Evolutionary conservation across 1,140 invertebrate species (phyloP), one percentile per base, ranked within the genome.

Genomic region (Apis laboriosa): DNA sequence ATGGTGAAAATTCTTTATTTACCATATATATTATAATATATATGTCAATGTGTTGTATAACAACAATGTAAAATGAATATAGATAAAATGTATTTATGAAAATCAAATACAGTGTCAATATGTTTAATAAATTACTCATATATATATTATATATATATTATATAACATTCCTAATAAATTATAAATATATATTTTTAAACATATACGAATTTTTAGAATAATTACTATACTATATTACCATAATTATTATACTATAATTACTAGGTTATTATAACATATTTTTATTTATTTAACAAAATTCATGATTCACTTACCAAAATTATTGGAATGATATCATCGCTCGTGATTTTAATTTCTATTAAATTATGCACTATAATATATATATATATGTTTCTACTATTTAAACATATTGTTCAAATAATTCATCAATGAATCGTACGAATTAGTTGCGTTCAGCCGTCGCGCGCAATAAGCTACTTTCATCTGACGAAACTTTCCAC

Each of bases 401-500:
- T 49, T 11, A 43, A 63, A 58, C 61, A 81, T 63, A 53, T 81
- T 77, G 73, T 17, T 84, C 68, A 56, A n/a, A 79, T 13, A 55
- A 79, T 73, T 70, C 43, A 70, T 19, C 58, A 60, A 24, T n/a
- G 19, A 60, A 60, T 66, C 66, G 66, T 28, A 43, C 49, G 64
- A 70, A 71, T 80, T 66, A 76, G 17, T 53, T 73, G 49, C 60
- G 43, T 74, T 53, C 63, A 79, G 56, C 49, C 67, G 76, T 60
- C 74, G 79, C 87, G 51, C 76, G 53, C 80, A 73, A 78, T 67
- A 81, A 80, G 63, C 74, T 24, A 86, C 86, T 83, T 86, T 87
- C 84, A 73, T 87, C 72, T 81, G 72, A 83, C 76, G 76, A 83
- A 87, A 88, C 86, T 88, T 85, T 88, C 73, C 87, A 88, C 64